phyloP scores from a whole-genome alignment of 2,888 invertebrate genomes.

The Drosophila greeni region DNA sequence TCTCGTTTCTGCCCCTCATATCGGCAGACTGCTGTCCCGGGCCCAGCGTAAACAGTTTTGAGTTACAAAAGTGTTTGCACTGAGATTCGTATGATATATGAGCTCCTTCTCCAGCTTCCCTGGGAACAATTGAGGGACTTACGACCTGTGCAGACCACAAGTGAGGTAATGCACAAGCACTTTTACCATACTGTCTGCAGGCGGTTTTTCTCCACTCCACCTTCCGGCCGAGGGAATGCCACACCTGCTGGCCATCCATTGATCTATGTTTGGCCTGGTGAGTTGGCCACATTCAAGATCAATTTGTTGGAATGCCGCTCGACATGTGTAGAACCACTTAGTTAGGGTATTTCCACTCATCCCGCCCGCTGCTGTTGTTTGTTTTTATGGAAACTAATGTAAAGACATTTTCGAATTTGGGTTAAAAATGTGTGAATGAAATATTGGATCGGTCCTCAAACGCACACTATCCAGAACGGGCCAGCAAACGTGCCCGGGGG shows the following conservation, averaged over 20 bases:
- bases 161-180: slow-evolving; percentile 14
- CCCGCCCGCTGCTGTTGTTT: slow-evolving; percentile 22
- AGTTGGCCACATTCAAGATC: slow-evolving; percentile 39
- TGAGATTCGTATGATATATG: slow-evolving; percentile 29
- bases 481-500: slow-evolving; percentile 18
- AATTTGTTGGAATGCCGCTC: slow-evolving; percentile 36
- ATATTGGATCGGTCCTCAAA: slow-evolving; percentile 41
- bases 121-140: slow-evolving; percentile 1
- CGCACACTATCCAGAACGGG: slow-evolving; percentile 9
- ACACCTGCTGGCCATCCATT: slow-evolving; percentile 40
- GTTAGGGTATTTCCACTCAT: slow-evolving; percentile 9
- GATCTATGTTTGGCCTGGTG: slow-evolving; percentile 1
- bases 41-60: slow-evolving; percentile 37
- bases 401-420: slow-evolving; percentile 48
- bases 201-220: slow-evolving; percentile 13
- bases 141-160: slow-evolving; percentile 5
- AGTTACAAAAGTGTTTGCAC: slow-evolving; percentile 38
- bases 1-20: slow-evolving; percentile 13
- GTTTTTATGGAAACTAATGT: slow-evolving; percentile 47
- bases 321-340: slow-evolving; percentile 39
- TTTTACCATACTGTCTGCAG: slow-evolving; percentile 26
- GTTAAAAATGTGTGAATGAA: slow-evolving; percentile 65
- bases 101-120: slow-evolving; percentile 13
- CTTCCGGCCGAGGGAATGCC: slow-evolving; percentile 14
- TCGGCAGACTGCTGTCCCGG: slow-evolving; percentile 3